These are phyloP conservation scores for Candidula unifasciata DNA, from an alignment of 2,888 invertebrate genomes.

Conservation along the genomic window DNA sequence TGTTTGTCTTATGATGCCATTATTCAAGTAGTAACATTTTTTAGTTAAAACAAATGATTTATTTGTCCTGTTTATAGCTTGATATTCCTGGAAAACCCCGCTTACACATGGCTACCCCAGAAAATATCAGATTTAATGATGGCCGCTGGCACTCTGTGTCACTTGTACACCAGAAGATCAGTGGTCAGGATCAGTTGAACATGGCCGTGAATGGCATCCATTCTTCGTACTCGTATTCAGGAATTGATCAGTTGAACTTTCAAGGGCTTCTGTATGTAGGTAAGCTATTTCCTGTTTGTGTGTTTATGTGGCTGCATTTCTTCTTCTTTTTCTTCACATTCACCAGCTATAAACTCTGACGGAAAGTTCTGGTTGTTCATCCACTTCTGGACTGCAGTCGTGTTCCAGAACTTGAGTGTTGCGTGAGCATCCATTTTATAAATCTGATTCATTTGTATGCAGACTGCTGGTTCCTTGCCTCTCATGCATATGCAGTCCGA, in stretches of 20 bases:
- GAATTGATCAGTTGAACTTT: constrained; percentile 58
- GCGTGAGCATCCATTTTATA: too few relatives aligned
- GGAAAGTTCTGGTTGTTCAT: too few relatives aligned
- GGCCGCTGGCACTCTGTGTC: constrained; percentile 71
- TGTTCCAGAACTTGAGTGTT: too few relatives aligned
- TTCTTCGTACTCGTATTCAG: constrained; percentile 58
- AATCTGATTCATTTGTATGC: too few relatives aligned
- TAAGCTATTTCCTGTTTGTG: constrained; percentile 2
- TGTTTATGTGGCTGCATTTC: background rate
- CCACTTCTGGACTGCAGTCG: too few relatives aligned
- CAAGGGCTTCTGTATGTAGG: constrained; percentile 57
- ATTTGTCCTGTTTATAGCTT: constrained; percentile 57
- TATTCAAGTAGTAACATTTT: too few relatives aligned
- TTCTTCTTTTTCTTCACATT: too few relatives aligned
- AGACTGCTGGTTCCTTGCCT: too few relatives aligned
- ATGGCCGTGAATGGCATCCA: constrained; percentile 61
- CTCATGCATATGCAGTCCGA: too few relatives aligned
- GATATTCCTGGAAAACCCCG: constrained; percentile 67
- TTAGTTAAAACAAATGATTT: too few relatives aligned
- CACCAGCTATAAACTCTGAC: too few relatives aligned
- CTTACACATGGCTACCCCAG: constrained; percentile 38
- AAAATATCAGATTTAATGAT: constrained; percentile 61
- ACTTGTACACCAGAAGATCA: constrained; percentile 54
- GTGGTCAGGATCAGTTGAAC: constrained; percentile 59
- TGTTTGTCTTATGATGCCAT: too few relatives aligned